Percentiles rank a stretch among this genome's conserved stretches.
phyloP scores from a whole-genome alignment of 2,113 vertebrate species.

The Himantopus leucocephalus region DNA sequence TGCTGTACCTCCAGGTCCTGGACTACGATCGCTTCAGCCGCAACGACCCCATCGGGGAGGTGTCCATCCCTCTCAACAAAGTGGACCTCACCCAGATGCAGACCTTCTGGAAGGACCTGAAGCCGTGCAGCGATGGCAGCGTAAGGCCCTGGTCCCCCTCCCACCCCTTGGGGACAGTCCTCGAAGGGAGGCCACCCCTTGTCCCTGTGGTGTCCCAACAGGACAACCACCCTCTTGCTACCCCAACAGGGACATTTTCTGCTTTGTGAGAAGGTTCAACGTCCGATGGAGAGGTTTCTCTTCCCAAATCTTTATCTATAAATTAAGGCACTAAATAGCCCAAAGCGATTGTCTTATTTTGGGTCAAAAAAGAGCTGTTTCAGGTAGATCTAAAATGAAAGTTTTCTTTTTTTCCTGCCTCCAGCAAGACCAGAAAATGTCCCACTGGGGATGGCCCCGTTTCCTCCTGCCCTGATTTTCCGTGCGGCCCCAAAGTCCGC shows the following conservation, averaged over 20 bases:
- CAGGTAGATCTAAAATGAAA: not conserved
- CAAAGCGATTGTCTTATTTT: not conserved
- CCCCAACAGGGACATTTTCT: not conserved
- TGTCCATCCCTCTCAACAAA: slow-evolving; percentile 96
- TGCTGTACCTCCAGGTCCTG: slow-evolving; percentile 93
- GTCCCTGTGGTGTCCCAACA: not conserved
- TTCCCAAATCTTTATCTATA: not conserved
- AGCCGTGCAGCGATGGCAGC: slow-evolving; percentile 98
- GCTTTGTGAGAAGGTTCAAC: accelerated
- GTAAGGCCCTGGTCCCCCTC: slow-evolving; percentile 76
- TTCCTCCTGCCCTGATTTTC: not conserved
- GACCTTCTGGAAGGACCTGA: slow-evolving; percentile 99
- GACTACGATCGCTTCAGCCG: slow-evolving; percentile 97
- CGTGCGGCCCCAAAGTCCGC: not conserved
- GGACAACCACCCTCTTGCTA: not conserved
- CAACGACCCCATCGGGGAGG: slow-evolving; percentile 97
- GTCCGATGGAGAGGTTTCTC: accelerated
- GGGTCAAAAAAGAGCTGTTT: not conserved
- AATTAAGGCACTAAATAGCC: not conserved
- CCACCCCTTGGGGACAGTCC: accelerated
- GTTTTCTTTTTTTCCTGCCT: not conserved
- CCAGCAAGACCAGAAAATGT: not conserved
- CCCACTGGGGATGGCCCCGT: not conserved
- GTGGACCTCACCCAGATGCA: slow-evolving; percentile 97
- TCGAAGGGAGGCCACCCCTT: accelerated